A percentile compares a stretch with the other conserved stretches of the same genome.
Conservation (phyloP, 2,888 invertebrate species). For the Heterodera filipjevi region DNA sequence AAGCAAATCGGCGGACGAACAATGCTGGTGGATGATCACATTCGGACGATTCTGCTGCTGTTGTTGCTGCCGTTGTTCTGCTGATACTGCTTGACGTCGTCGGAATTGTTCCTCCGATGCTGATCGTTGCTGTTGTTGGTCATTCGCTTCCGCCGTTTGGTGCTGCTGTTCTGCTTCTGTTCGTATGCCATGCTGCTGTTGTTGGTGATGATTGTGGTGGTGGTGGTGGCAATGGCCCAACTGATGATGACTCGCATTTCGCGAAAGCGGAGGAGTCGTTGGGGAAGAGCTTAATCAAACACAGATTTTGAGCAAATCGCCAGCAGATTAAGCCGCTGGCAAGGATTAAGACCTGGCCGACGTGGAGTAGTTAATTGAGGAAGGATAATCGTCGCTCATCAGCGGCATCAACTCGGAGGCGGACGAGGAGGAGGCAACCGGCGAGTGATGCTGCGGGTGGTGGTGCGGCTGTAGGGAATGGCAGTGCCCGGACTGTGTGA, state of each 20-base stretch:
- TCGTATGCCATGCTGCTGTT: background rate
- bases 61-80: background rate
- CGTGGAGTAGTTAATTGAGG: constrained; percentile 33
- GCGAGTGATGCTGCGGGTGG: constrained; percentile 40
- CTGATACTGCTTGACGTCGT: background rate
- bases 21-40: constrained; percentile 55
- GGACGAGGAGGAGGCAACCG: constrained; percentile 40
- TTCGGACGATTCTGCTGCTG: constrained; percentile 45
- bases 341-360: constrained; percentile 28
- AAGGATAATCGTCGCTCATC: constrained; percentile 33
- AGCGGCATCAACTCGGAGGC: constrained; percentile 38
- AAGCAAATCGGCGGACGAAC: constrained; percentile 52
- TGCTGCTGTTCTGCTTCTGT: background rate
- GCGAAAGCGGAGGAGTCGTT: constrained; percentile 34
- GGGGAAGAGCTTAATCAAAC: constrained; percentile 33
- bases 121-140: background rate
- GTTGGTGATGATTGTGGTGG: constrained; percentile 7
- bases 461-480: constrained; percentile 19
- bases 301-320: background rate
- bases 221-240: background rate
- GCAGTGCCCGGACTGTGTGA: background rate
- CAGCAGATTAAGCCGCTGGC: background rate
- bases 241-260: background rate
- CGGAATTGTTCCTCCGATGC: background rate
- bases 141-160: background rate